These are phyloP conservation scores for Patella caerulea DNA, from an alignment of 2,888 invertebrate genomes.

Conservation along the genomic window DNA sequence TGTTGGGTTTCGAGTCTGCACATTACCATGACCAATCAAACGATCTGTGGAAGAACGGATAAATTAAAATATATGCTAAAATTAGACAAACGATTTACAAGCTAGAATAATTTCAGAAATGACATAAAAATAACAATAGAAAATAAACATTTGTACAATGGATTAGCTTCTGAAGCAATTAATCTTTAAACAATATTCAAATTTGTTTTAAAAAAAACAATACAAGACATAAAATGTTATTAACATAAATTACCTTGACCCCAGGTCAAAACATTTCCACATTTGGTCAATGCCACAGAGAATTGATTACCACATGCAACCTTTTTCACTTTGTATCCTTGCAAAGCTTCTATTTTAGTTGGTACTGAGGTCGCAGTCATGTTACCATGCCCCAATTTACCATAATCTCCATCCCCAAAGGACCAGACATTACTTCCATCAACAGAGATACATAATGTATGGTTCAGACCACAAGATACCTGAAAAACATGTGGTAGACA, in stretches of 20 bases:
- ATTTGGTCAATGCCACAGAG: constrained; percentile 77
- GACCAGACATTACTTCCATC: constrained; percentile 78
- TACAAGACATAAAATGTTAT: not conserved
- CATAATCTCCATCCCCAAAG: constrained; percentile 80
- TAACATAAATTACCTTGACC: constrained; percentile 70
- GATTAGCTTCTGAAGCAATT: not conserved
- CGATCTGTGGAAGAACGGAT: constrained; percentile 72
- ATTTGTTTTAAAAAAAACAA: not conserved
- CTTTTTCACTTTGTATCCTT: constrained; percentile 75
- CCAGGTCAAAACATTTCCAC: constrained; percentile 77
- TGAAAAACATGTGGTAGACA: constrained; percentile 28
- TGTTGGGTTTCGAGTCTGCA: constrained; percentile 72
- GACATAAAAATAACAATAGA: no score
- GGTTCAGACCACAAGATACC: constrained; percentile 79
- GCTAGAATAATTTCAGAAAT: no score
- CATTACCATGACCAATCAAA: constrained; percentile 76
- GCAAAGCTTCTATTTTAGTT: constrained; percentile 75
- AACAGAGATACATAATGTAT: constrained; percentile 77
- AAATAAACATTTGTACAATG: not conserved
- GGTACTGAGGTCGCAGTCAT: constrained; percentile 67
- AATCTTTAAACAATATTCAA: not conserved
- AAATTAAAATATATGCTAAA: not conserved
- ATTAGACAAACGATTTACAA: no score
- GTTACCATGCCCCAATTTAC: constrained; percentile 75
- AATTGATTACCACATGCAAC: constrained; percentile 79